Conservation (phyloP, 2,113 vertebrate genomes). For the Strigops habroptila region DNA sequence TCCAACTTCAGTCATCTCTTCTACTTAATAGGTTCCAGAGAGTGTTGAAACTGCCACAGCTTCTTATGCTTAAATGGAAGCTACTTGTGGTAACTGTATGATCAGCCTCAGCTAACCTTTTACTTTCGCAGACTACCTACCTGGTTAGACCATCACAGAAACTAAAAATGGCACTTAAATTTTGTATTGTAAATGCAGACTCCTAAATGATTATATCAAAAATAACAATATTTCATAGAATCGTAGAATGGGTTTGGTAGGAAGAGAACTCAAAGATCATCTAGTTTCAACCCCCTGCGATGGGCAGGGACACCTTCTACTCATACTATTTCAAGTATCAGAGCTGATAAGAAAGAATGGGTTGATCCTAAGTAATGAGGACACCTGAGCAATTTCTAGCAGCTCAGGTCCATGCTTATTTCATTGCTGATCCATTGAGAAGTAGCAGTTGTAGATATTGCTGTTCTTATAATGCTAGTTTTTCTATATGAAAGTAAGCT, state of each 20-base stretch:
- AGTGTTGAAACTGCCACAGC: not conserved
- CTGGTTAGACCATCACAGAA: not conserved
- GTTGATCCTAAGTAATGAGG: not conserved
- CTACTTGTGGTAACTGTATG: not conserved
- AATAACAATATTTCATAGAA: not conserved
- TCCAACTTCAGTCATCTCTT: not conserved
- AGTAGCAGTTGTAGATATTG: not conserved
- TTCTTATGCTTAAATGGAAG: not conserved
- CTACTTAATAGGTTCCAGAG: not conserved
- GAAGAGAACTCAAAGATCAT: not conserved
- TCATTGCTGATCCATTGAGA: not conserved
- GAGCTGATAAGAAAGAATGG: not conserved
- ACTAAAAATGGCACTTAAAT: not conserved
- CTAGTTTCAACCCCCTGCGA: not conserved
- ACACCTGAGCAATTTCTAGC: not conserved
- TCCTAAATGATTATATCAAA: not conserved
- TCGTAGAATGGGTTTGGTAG: not conserved
- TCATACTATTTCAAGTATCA: not conserved
- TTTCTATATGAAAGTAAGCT: not conserved
- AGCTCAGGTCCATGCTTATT: not conserved
- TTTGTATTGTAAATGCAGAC: not conserved
- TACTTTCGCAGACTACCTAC: not conserved
- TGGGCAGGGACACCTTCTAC: not conserved
- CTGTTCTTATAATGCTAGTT: not conserved
- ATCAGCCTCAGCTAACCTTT: not conserved